Conservation (phyloP, 2,797 vertebrate genomes). For the Peromyscus melanophrys region DNA sequence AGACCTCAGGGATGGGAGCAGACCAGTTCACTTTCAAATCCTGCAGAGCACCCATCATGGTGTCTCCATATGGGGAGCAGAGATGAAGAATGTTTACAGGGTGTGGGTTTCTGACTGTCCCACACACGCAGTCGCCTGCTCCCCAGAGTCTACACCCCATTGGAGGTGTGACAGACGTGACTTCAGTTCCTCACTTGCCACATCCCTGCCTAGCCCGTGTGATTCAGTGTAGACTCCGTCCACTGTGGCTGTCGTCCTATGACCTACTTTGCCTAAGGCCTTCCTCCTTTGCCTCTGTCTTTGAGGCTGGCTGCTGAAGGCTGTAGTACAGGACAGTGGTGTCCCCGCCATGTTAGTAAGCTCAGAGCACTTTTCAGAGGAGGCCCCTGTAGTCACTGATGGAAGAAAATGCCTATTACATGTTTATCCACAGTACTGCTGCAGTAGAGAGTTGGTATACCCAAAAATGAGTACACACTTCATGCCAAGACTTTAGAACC, state of each 20-base stretch:
- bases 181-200: neutral
- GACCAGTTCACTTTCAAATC: neutral
- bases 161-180: neutral
- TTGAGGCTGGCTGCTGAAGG: neutral
- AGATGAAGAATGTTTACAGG: too few species aligned
- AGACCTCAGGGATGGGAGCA: neutral
- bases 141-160: neutral
- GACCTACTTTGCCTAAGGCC: neutral
- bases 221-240: too few species aligned
- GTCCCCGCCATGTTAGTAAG: neutral
- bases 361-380: neutral
- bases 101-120: neutral
- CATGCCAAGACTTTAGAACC: neutral
- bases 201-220: neutral
- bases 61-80: neutral
- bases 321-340: too few species aligned
- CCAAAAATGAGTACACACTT: neutral
- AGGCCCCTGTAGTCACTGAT: neutral
- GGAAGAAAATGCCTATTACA: neutral
- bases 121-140: neutral
- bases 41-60: neutral
- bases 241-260: neutral
- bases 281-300: neutral
- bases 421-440: neutral
- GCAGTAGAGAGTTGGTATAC: neutral